phyloP scores from a whole-genome alignment of 1,140 invertebrate genomes.

The Belonocnema kinseyi region DNA sequence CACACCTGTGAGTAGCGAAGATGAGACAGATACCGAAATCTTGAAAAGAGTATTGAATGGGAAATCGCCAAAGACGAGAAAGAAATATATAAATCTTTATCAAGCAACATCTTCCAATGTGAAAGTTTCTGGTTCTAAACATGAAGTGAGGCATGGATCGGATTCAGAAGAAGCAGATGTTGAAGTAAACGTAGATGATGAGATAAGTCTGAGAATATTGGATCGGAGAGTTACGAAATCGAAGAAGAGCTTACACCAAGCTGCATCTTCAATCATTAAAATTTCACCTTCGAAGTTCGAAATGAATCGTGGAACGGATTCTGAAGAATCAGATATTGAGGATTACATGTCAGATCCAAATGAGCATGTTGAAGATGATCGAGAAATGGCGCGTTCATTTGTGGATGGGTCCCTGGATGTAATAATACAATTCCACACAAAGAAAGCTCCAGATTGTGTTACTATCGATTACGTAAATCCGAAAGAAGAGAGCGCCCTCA shows the following conservation, averaged over 20 bases:
- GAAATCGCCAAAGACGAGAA: conserved; percentile 34
- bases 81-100: conserved; percentile 2
- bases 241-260: not conserved
- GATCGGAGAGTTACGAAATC: not conserved
- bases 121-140: not conserved
- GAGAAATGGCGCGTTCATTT: conserved; percentile 22
- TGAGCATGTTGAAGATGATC: conserved; percentile 15
- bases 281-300: conserved; percentile 12
- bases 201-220: conserved; percentile 46
- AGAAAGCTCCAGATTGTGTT: conserved; percentile 41
- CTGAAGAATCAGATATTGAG: conserved; percentile 14
- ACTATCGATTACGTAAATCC: conserved; percentile 68
- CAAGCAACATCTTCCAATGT: conserved; percentile 37
- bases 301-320: conserved; percentile 23
- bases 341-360: conserved; percentile 17
- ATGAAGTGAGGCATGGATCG: conserved; percentile 53
- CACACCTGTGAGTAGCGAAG: conserved; percentile 42
- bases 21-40: conserved; percentile 36
- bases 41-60: conserved; percentile 12
- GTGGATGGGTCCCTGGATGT: conserved; percentile 62
- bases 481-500: conserved; percentile 57
- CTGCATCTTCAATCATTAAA: not conserved
- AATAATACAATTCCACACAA: conserved; percentile 67
- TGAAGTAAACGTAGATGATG: conserved; percentile 57
- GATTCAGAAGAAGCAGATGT: conserved; percentile 58